Conservation (phyloP, 2,797 vertebrate genomes). For the Phylloscopus collybita region DNA sequence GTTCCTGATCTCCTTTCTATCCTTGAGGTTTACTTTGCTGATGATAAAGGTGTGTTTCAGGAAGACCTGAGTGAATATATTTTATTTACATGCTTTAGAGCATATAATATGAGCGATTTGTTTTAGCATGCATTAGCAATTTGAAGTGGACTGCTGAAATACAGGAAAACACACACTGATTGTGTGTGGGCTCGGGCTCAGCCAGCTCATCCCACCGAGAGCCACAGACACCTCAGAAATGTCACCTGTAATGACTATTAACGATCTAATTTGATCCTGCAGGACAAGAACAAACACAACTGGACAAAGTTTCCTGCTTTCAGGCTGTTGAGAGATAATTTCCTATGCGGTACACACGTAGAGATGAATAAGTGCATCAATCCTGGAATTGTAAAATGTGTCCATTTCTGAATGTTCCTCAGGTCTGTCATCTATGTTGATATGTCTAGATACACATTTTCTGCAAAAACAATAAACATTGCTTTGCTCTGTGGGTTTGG, state of each 20-base stretch:
- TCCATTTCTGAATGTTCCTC: neutral
- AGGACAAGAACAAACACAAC: neutral
- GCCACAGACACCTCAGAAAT: neutral
- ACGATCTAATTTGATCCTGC: neutral
- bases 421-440: neutral
- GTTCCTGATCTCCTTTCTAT: neutral
- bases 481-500: neutral
- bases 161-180: accelerated
- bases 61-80: neutral
- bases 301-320: neutral
- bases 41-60: neutral
- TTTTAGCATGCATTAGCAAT: neutral
- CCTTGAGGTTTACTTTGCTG: neutral
- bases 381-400: neutral
- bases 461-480: neutral
- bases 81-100: neutral
- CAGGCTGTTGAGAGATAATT: neutral
- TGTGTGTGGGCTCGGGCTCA: neutral
- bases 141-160: neutral
- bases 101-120: neutral
- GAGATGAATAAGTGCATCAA: neutral
- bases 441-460: neutral
- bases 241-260: neutral
- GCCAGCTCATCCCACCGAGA: neutral
- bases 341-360: accelerated